A percentile compares a stretch with the other conserved stretches of the same genome.
These are phyloP conservation scores for Dynastes hyllus DNA, from an alignment of 2,888 invertebrate genomes.

Conservation along the genomic window DNA sequence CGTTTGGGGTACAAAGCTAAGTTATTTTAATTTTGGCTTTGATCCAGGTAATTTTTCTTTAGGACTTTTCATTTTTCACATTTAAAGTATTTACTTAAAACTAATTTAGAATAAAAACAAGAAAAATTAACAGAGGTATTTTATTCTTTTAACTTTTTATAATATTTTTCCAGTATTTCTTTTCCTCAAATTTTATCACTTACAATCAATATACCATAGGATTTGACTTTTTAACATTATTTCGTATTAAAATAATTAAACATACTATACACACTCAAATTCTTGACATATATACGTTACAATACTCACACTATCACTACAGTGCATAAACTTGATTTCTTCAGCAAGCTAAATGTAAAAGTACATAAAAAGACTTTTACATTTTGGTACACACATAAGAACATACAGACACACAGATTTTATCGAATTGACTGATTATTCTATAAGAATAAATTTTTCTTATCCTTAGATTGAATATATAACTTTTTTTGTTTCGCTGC, in stretches of 20 bases:
- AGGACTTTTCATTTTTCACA: too few species aligned
- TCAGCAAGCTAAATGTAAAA: conserved; percentile 48
- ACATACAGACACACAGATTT: conserved; percentile 61
- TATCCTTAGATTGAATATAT: conserved; percentile 61
- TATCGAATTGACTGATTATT: conserved; percentile 65
- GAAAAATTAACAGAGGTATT: conserved; percentile 65
- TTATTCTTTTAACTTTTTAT: conserved; percentile 67
- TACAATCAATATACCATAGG: conserved; percentile 61
- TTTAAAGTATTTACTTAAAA: too few species aligned
- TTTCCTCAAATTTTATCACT: conserved; percentile 55
- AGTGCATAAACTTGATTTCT: conserved; percentile 47
- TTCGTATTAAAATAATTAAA: conserved; percentile 58
- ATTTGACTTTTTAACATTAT: conserved; percentile 57
- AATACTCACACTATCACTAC: conserved; percentile 57
- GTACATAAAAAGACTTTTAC: conserved; percentile 43
- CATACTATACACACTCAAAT: conserved; percentile 57
- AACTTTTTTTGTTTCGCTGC: conserved; percentile 56
- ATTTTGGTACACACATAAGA: conserved; percentile 49
- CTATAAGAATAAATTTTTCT: conserved; percentile 65
- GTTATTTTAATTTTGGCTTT: too few species aligned
- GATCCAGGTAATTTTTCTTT: too few species aligned
- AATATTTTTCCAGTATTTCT: conserved; percentile 61
- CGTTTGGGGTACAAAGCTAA: too few species aligned
- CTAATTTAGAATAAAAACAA: conserved; percentile 43
- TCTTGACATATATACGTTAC: conserved; percentile 58